Base-by-base conservation (phyloP, 1,140 invertebrate species). In the Procambarus clarkii region DNA sequence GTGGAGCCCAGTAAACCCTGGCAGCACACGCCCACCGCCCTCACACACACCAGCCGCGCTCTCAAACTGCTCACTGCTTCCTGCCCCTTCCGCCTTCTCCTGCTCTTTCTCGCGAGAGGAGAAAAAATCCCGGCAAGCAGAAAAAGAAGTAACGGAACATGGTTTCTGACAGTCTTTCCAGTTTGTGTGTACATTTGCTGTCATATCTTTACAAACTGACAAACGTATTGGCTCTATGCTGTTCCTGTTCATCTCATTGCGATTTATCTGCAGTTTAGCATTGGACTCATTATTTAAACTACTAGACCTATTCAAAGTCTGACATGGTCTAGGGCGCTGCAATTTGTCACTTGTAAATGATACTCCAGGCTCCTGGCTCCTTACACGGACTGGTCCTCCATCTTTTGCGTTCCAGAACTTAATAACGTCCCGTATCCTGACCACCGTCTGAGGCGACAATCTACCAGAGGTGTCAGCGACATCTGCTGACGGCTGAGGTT, bases 341-440 rank as follows among this genome's bases (percentile, higher is more conserved):
- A 58, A 44, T n/a, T 3, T 11, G 69, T 86, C 54, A 0, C 45
- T 46, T n/a, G 69, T 2, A 58, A n/a, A 2, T 44, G 50, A 54
- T 1, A 7, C 34, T 58, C 24, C 79, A 4, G 79, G 2, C 48
- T 15, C 46, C 46, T 71, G 34, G 0, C 34, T 3, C n/a, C 85
- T 54, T 11, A 9, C 76, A 9, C 50, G 15, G n/a, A 8, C 71
- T 60, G 46, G 3, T 13, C 24, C 69, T 0, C 74, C 85, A 24
- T 21, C 21, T 24, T 48, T 45, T 0, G 86, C n/a, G 50, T 88
- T 88, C 86, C 86, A 88, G 46, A 81, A 82, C n/a, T 81, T 71
- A 18, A 88, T 82, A n/a, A 82, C 86, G 21, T 88, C 86, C 11
- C 86, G 86, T 4, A 88, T 45, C n/a, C 34, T 81, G 8, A 77